A percentile compares a stretch with the other conserved stretches of the same genome.
Evolutionary conservation across 37 sponge, comb jelly and placozoan species (phyloP).

Genomic region (Crambe crambe): DNA sequence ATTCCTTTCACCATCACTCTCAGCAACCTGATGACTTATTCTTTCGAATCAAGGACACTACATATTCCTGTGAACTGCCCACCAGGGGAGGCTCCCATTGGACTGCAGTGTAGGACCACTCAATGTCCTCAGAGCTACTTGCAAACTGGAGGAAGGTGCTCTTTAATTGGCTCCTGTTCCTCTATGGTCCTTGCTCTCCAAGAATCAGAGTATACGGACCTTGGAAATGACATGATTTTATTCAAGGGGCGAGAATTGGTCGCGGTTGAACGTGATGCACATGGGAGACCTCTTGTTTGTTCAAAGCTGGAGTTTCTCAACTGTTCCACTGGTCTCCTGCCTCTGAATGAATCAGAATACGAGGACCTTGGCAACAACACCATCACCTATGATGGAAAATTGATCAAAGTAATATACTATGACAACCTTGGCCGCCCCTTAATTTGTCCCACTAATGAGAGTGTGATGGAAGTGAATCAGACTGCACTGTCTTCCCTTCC

Average conservation of each 20-base stretch:
- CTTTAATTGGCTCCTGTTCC: not conserved
- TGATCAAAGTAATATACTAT: not conserved
- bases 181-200: conserved; percentile 7
- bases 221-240: conserved; percentile 13
- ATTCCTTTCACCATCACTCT: conserved; percentile 27
- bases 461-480: not conserved
- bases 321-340: no score
- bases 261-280: not conserved
- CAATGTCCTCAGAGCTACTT: conserved; percentile 9
- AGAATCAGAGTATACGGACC: conserved; percentile 12
- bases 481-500: no score
- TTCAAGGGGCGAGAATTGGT: not conserved
- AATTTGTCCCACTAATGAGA: not conserved
- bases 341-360: conserved; percentile 15
- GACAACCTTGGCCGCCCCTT: conserved; percentile 5
- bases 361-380: conserved; percentile 4
- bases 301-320: not conserved
- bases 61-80: not conserved
- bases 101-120: no score
- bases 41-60: not conserved
- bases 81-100: no score
- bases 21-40: not conserved
- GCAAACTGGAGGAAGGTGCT: not conserved
- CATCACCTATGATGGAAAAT: not conserved
- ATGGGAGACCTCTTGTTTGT: not conserved